Conservation (phyloP, 1,140 invertebrate species). For the Pseudomyrmex concolor region DNA sequence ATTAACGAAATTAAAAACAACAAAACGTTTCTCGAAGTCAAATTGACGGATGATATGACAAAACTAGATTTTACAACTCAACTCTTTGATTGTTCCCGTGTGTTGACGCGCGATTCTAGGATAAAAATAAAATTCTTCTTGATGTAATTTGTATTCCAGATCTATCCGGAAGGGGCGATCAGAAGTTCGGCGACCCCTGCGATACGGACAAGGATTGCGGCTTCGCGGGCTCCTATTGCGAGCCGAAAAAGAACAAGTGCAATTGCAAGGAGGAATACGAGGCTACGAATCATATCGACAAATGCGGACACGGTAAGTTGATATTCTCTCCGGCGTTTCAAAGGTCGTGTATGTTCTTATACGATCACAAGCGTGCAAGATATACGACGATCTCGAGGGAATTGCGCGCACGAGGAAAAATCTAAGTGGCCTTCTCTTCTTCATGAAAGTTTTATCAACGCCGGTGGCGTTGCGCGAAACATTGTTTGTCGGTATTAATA, state of each 20-base stretch:
- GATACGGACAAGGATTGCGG: conserved; percentile 89
- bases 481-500: too few relatives aligned
- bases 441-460: background rate
- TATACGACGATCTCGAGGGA: background rate
- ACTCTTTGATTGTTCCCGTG: too few relatives aligned
- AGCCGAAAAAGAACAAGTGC: conserved; percentile 88
- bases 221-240: conserved; percentile 90
- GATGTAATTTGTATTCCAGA: conserved; percentile 76
- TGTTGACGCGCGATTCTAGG: background rate
- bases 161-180: conserved; percentile 84
- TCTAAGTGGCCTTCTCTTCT: background rate
- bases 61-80: too few relatives aligned
- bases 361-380: background rate
- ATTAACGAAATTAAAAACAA: too few relatives aligned
- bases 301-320: conserved; percentile 92
- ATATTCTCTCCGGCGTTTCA: conserved; percentile 33
- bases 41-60: background rate
- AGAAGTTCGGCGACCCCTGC: conserved; percentile 91
- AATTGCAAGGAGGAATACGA: conserved; percentile 89
- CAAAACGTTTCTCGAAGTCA: background rate
- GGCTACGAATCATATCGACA: conserved; percentile 92
- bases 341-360: background rate
- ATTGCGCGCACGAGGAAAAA: conserved; percentile 3
- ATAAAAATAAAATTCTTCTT: background rate
- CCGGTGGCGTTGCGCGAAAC: too few relatives aligned